Base-by-base conservation (phyloP, 2,888 invertebrate species). In the Hydrotaea cyrtoneurina region DNA sequence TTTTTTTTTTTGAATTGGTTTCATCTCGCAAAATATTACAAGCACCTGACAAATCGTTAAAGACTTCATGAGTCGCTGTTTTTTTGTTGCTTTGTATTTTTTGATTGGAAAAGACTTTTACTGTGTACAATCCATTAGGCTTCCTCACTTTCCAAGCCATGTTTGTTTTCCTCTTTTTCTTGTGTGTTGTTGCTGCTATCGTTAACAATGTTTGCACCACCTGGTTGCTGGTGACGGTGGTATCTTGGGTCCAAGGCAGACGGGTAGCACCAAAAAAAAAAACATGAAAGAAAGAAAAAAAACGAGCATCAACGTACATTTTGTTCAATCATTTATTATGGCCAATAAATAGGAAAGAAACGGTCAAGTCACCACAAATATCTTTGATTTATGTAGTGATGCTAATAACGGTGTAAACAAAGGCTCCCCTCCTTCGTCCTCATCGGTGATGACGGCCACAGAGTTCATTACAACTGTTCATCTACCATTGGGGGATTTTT, bases 11-110 rank as follows among this genome's bases (percentile, higher is more conserved):
- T 23, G n/a, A 8, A 11, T 62, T 31, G 31, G 2, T 31, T 31
- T 31, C 31, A 62, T 62, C 62, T 31, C 62, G 62, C 57, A 73
- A 57, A 73, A 21, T 73, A 69, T 69, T 69, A 73, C 73, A 73
- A 59, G 73, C 73, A 73, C 73, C 73, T 73, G 73, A 73, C 74
- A 62, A 74, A 74, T 74, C 74, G 59, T 26, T 73, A 21, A 62
- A 43, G 69, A 69, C 73, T 74, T 59, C 59, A 57, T 74, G 59
- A 74, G 21, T 53, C 59, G 73, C 17, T 66, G 36, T 1, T 2
- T 59, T 39, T 23, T 11, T 59, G 59, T 59, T 62, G 55, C 21
- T 57, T 62, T 62, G 62, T 13, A 11, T 59, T 62, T 62, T 57
- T 62, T 62, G 62, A 69, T 39, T 69, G 69, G 39, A 69, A 69